These are phyloP conservation scores for Vidua macroura DNA, from an alignment of 2,113 vertebrate species.

Conservation along the genomic window DNA sequence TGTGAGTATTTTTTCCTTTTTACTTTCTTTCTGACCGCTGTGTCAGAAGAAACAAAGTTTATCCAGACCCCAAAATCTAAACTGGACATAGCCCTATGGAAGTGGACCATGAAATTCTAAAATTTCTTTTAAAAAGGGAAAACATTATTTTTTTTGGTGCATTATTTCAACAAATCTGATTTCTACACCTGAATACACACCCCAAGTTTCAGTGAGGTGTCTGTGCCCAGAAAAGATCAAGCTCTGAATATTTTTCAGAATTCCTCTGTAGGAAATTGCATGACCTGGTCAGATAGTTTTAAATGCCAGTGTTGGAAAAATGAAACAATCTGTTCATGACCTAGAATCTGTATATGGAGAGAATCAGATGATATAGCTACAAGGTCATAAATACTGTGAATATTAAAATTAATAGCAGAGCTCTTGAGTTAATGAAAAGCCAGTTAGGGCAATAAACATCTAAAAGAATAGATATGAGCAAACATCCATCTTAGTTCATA, in stretches of 20 bases:
- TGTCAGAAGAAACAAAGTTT: background rate
- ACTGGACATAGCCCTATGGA: background rate
- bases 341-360: background rate
- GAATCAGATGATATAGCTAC: background rate
- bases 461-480: conserved; percentile 1
- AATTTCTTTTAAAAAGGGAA: background rate
- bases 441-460: conserved; percentile 38
- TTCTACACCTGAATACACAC: fast-evolving
- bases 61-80: background rate
- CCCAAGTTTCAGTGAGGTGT: background rate
- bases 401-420: conserved; percentile 49
- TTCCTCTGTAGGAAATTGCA: background rate
- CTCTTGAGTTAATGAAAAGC: conserved; percentile 56
- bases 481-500: background rate
- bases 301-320: background rate
- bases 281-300: background rate
- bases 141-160: background rate
- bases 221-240: background rate
- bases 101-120: background rate
- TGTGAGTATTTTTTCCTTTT: background rate
- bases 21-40: background rate
- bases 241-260: background rate
- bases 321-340: background rate
- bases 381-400: conserved; percentile 19
- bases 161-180: background rate